These are phyloP conservation scores for Labia minor DNA, from an alignment of 2,888 invertebrate genomes.

Conservation along the genomic window DNA sequence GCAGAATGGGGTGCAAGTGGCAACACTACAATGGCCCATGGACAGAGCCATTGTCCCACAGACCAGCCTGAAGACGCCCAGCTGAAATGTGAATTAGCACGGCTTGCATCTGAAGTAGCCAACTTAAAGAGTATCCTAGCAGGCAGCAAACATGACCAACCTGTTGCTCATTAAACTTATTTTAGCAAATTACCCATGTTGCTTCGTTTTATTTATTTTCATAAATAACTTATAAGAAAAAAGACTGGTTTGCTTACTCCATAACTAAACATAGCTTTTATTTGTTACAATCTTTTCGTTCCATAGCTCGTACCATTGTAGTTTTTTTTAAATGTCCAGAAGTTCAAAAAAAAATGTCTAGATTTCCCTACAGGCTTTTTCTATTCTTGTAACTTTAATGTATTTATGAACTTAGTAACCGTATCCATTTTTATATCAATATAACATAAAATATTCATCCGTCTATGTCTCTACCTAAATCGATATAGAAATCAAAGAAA, in stretches of 20 bases:
- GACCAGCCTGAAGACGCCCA: slow-evolving; percentile 42
- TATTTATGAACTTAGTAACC: too few species aligned
- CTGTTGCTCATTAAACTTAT: slow-evolving; percentile 9
- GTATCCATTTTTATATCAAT: too few species aligned
- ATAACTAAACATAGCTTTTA: not conserved
- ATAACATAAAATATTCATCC: too few species aligned
- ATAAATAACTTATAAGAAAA: slow-evolving; percentile 14
- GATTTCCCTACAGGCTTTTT: not conserved
- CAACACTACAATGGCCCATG: slow-evolving; percentile 8
- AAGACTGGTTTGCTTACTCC: not conserved
- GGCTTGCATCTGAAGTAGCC: slow-evolving; percentile 83
- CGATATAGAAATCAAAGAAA: too few species aligned
- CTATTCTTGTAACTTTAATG: not conserved
- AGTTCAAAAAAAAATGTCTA: not conserved
- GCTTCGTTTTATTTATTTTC: slow-evolving; percentile 15
- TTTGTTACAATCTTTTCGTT: not conserved
- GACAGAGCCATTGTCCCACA: slow-evolving; percentile 31
- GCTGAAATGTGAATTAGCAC: slow-evolving; percentile 73
- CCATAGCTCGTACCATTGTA: not conserved
- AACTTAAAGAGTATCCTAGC: slow-evolving; percentile 54
- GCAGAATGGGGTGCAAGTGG: slow-evolving; percentile 45
- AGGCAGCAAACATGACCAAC: slow-evolving; percentile 14
- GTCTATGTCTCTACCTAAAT: too few species aligned
- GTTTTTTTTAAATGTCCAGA: not conserved
- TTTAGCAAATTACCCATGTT: not conserved